Evolutionary conservation across 1,140 invertebrate species (phyloP).

Genomic region (Pectinophora gossypiella): DNA sequence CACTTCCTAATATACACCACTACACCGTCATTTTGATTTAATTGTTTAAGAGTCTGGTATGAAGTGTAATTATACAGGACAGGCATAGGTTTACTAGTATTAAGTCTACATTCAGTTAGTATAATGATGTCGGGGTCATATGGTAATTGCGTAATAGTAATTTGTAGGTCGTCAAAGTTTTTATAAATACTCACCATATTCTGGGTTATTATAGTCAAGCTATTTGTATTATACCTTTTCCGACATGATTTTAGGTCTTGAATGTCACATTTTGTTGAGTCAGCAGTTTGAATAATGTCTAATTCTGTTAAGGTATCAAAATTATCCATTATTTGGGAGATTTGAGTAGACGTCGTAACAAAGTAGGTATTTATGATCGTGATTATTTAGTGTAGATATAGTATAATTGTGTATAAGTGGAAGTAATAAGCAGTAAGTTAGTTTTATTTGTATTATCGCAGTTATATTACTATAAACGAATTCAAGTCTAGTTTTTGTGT

Average conservation of each 20-base stretch:
- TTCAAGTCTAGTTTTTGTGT: too few relatives aligned
- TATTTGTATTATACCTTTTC: background rate
- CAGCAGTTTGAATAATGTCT: background rate
- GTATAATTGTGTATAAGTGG: background rate
- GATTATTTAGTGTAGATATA: background rate
- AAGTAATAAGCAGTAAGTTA: too few relatives aligned
- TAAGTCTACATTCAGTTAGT: constrained; percentile 10
- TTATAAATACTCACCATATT: constrained; percentile 13
- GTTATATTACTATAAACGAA: too few relatives aligned
- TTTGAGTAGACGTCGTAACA: background rate
- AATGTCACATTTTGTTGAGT: background rate
- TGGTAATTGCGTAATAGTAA: background rate
- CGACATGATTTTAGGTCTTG: background rate
- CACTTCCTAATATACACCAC: constrained; percentile 8
- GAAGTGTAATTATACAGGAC: background rate
- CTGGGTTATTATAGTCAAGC: background rate
- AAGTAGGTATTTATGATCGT: background rate
- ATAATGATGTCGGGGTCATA: constrained; percentile 4
- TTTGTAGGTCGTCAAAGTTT: constrained; percentile 5
- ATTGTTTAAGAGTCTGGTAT: background rate
- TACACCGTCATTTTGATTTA: constrained; percentile 13
- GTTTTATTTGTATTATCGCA: too few relatives aligned
- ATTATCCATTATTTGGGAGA: background rate
- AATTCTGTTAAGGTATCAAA: background rate
- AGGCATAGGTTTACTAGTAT: background rate